Evolutionary conservation across 2,797 vertebrate species (phyloP).

Genomic region (Hemitrygon akajei): DNA sequence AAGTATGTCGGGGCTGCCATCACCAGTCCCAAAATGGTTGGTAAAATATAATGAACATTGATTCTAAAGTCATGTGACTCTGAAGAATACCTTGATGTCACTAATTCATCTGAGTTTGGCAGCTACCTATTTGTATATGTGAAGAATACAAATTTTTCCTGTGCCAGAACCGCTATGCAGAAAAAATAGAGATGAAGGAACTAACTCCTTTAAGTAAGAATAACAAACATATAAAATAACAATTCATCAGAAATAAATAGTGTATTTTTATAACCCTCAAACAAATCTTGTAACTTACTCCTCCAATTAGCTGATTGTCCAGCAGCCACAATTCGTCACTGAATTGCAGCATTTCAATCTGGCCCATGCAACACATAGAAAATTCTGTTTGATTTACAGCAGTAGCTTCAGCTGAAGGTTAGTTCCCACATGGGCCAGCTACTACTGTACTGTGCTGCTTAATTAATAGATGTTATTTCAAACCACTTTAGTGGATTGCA

Average conservation of each 20-base stretch:
- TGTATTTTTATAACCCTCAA: background rate
- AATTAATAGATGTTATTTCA: slow-evolving; percentile 30
- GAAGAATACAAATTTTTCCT: background rate
- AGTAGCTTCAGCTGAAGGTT: background rate
- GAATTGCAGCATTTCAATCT: no score
- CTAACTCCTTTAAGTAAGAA: background rate
- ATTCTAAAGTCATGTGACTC: background rate
- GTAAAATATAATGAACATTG: background rate
- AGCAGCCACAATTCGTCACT: no score
- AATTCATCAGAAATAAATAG: background rate
- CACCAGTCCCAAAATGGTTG: background rate
- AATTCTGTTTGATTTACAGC: background rate
- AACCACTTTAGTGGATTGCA: background rate
- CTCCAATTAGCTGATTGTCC: no score
- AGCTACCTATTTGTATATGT: background rate
- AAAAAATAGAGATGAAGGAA: background rate
- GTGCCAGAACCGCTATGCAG: no score
- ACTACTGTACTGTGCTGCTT: background rate
- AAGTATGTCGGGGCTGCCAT: background rate
- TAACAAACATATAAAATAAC: background rate
- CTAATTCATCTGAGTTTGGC: background rate
- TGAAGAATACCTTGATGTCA: background rate
- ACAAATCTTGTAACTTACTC: no score
- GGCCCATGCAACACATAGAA: no score
- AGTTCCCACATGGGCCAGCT: background rate